Evolutionary conservation across 2,888 invertebrate species (phyloP).

Genomic region (Diarsia dahlii): DNA sequence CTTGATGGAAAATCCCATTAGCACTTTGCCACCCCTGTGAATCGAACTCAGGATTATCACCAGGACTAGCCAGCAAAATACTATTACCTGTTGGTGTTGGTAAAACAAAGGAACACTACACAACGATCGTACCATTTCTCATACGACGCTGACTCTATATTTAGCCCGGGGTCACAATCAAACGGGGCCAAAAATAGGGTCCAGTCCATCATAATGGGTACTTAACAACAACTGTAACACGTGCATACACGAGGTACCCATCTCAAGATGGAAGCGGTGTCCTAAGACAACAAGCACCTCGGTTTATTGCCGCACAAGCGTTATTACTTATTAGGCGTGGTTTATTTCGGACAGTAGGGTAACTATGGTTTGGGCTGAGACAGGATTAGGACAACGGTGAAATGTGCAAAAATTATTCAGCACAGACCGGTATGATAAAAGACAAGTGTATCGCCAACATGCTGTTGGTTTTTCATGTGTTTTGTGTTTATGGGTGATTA

Average conservation of each 20-base stretch:
- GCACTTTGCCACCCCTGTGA: neutral
- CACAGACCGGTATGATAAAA: too few species aligned
- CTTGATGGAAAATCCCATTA: neutral
- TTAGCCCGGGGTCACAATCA: neutral
- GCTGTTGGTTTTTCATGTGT: too few species aligned
- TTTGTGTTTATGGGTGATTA: too few species aligned
- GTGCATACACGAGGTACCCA: conserved; percentile 13
- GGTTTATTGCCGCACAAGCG: conserved; percentile 63
- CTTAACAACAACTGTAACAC: too few species aligned
- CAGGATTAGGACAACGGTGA: neutral
- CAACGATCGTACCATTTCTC: neutral
- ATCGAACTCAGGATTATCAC: neutral
- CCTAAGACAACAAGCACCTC: conserved; percentile 70
- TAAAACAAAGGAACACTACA: neutral
- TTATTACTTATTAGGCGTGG: conserved; percentile 58
- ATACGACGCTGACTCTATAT: conserved; percentile 11
- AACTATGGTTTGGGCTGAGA: conserved; percentile 11
- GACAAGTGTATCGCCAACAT: too few species aligned
- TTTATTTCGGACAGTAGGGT: conserved; percentile 43
- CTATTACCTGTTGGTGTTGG: neutral
- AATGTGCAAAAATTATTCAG: too few species aligned
- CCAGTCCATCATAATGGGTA: neutral
- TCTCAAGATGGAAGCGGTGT: conserved; percentile 48
- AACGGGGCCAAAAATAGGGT: conserved; percentile 36
- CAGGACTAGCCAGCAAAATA: neutral